Conservation (phyloP, 2,888 invertebrate species). For the Hirtodrosophila histrioides region DNA sequence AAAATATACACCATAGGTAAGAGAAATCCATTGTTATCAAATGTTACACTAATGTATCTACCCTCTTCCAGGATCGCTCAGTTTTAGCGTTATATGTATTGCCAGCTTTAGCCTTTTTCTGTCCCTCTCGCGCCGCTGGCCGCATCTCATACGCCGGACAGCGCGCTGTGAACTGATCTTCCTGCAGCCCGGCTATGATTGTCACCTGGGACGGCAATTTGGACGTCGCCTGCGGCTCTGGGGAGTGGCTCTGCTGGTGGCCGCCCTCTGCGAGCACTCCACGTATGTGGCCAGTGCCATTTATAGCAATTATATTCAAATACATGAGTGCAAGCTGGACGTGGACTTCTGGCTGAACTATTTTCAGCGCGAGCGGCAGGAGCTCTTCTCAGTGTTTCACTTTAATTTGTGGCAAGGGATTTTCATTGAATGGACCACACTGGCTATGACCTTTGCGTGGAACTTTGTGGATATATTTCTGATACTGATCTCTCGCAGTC, state of each 20-base stretch:
- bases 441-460: slow-evolving; percentile 88
- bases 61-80: slow-evolving; percentile 68
- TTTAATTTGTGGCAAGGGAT: slow-evolving; percentile 64
- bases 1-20: slow-evolving; percentile 80
- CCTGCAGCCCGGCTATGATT: slow-evolving; percentile 71
- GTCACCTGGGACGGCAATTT: slow-evolving; percentile 55
- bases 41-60: background rate
- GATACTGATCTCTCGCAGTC: slow-evolving; percentile 87
- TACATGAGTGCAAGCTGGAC: slow-evolving; percentile 78
- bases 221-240: slow-evolving; percentile 68
- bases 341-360: slow-evolving; percentile 79
- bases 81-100: slow-evolving; percentile 80
- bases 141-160: slow-evolving; percentile 74
- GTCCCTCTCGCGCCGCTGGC: slow-evolving; percentile 80
- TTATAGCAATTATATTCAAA: slow-evolving; percentile 76
- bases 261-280: slow-evolving; percentile 70
- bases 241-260: slow-evolving; percentile 70
- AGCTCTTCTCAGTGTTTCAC: slow-evolving; percentile 72
- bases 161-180: slow-evolving; percentile 76
- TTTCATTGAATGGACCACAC: slow-evolving; percentile 79
- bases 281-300: slow-evolving; percentile 72
- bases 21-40: background rate
- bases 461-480: slow-evolving; percentile 90
- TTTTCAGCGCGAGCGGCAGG: slow-evolving; percentile 75
- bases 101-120: slow-evolving; percentile 71